Conservation (phyloP, 2,113 vertebrate species). For the Mola mola region DNA sequence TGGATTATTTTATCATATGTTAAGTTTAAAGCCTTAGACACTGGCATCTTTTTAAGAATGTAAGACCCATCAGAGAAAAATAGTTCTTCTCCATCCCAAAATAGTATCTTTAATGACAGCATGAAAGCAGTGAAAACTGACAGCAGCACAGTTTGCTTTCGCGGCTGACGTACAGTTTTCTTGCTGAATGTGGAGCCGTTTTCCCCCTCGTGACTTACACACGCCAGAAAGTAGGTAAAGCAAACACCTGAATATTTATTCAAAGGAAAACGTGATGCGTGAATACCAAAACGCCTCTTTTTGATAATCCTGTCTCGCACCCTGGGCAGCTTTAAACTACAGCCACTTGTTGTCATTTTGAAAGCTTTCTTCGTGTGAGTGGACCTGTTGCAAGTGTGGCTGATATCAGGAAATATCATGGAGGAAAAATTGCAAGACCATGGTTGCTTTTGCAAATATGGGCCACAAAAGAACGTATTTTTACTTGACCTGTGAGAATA, state of each 20-base stretch:
- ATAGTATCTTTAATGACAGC: too few species aligned
- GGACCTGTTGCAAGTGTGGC: slow-evolving; percentile 19
- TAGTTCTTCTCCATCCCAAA: too few species aligned
- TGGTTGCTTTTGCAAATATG: slow-evolving; percentile 17
- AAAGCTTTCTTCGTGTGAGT: slow-evolving; percentile 13
- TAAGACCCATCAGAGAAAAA: too few species aligned
- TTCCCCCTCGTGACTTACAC: slow-evolving; percentile 2
- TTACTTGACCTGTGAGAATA: slow-evolving; percentile 27
- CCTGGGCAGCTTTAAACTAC: slow-evolving; percentile 15
- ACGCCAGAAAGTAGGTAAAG: slow-evolving; percentile 18
- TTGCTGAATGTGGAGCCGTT: neutral
- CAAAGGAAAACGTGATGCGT: slow-evolving; percentile 5
- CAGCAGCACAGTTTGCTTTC: neutral
- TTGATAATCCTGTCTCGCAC: neutral
- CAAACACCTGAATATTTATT: slow-evolving; percentile 46
- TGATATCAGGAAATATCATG: neutral
- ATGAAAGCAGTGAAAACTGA: neutral
- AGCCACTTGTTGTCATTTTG: slow-evolving; percentile 17
- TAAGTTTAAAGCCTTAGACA: too few species aligned
- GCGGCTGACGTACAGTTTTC: neutral
- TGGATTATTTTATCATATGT: too few species aligned
- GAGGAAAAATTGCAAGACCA: slow-evolving; percentile 1
- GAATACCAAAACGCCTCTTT: slow-evolving; percentile 6
- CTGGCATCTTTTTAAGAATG: too few species aligned
- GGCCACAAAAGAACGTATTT: neutral